Evolutionary conservation across 2,113 vertebrate genomes (phyloP), one percentile per base, ranked within the genome.

Genomic region (Tachycineta bicolor): DNA sequence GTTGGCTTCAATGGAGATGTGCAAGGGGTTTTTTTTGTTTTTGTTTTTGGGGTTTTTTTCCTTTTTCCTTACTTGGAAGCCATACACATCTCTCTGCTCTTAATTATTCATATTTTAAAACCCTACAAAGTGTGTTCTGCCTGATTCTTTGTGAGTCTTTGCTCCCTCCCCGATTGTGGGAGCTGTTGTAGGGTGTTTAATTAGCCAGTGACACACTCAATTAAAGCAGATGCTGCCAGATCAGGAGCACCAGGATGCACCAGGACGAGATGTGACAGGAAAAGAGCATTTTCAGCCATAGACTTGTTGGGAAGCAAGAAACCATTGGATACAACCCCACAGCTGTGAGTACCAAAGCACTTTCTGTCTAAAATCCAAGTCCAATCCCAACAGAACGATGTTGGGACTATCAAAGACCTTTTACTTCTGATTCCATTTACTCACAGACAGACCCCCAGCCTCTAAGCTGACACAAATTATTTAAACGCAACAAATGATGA

Each of bases 1-100:
- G 88, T 94, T 94, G 76, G 82, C 88, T 96, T 76, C 83, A 87
- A 49, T 37, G 18, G 90, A 78, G 90, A 95, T 87, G 69, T 75
- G 58, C 68, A 93, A 86, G 65, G 37, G 37, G 7, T 37, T 37
- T 37, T 37, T 37, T 37, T 37, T 37, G 37, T 9, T 37, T 37
- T 37, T 37, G 4, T 47, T 47, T 68, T 52, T 37, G 37, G 37
- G 37, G 9, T 37, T 63, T 39, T 1, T 0, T 1, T 9, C 10
- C 14, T 50, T 41, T 64, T 56, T 43, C 73, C 87, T 93, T 92
- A 83, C 89, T 68, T 93, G 73, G 85, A 90, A 92, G 79, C 60
- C 82, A 81, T 29, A 67, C 7, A 83, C 87, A 71, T 83, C 83
- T 90, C 82, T 71, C 77, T 68, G 69, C 37, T 84, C 62, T 96